phyloP scores from a whole-genome alignment of 2,113 vertebrate species.

The Nesogale talazaci region DNA sequence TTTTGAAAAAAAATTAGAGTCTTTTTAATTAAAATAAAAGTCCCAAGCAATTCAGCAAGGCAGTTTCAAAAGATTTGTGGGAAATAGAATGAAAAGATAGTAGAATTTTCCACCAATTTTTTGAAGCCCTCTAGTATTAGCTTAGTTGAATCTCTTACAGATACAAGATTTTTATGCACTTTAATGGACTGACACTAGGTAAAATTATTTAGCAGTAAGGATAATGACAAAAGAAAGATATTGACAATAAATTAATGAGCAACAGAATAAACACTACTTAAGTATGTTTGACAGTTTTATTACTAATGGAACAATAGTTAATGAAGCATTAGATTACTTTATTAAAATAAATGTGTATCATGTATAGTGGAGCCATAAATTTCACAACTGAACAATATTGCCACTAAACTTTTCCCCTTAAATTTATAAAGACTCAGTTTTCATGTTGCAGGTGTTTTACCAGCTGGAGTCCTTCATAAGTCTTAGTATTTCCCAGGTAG shows the following conservation, averaged over 20 bases:
- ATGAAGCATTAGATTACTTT: conserved; percentile 32
- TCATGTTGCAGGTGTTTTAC: conserved; percentile 23
- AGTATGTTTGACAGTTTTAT: conserved; percentile 12
- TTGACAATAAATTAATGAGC: conserved; percentile 45
- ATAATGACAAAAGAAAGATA: conserved; percentile 23
- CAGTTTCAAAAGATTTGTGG: too few relatives aligned
- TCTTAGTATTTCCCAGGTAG: conserved; percentile 8
- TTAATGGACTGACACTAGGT: conserved; percentile 29
- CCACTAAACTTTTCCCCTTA: not conserved
- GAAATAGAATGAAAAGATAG: too few relatives aligned
- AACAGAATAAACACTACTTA: conserved; percentile 17
- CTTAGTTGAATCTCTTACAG: conserved; percentile 37
- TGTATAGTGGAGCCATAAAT: conserved; percentile 2
- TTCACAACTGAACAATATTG: conserved; percentile 26
- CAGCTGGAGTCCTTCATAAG: conserved; percentile 7
- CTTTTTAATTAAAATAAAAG: conserved; percentile 58
- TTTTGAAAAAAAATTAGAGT: conserved; percentile 50
- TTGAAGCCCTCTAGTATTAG: not conserved
- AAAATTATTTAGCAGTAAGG: not conserved
- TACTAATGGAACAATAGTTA: conserved; percentile 11
- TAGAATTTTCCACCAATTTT: too few relatives aligned
- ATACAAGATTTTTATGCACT: conserved; percentile 30
- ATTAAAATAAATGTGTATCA: conserved; percentile 40
- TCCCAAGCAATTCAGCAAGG: not conserved
- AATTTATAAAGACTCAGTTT: not conserved